Evolutionary conservation across 2,797 vertebrate species (phyloP), one percentile per base, ranked within the genome.

Genomic region (Hylomyscus alleni): DNA sequence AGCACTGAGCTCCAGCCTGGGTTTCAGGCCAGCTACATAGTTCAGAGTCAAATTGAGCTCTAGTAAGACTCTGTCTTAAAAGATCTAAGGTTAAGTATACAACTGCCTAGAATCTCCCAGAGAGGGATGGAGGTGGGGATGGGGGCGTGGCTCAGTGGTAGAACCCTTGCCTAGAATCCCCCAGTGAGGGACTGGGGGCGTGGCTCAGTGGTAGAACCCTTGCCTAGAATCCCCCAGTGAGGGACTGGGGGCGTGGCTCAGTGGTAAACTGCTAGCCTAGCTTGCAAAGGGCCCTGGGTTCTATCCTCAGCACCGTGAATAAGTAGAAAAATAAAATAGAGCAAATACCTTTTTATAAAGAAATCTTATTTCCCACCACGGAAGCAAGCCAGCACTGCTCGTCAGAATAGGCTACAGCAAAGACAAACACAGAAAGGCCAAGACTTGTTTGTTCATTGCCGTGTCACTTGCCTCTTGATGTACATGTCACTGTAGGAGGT

Each of bases 361-460:
- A 65, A 62, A 85, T 52, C 24, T 29, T 76, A 31, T 81, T 91
- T 56, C 20, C 29, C 54, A 67, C 82, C 62, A 69, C 91, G 72
- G 86, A 90, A 92, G 82, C n/a, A 95, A 81, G 60, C 60, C 54
- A 67, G 40, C 44, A 73, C 85, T 34, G 19, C 67, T 84, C 58
- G 73, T 37, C 91, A 94, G 91, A 24, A 58, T 82, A 67, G 85
- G 29, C 26, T 6, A 78, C 3, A 75, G 73, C 89, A 92, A 95
- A 93, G 78, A 92, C 83, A 93, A 77, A 31, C 69, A 90, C 40
- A 80, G 69, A 94, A 91, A 37, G 50, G 50, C 69, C 77, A 78
- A 34, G 69, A 76, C 82, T 84, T 77, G 20, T 84, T 67, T 67
- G 73, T 82, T 76, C 89, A 76, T 82, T 75, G 85, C 89, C 40